Base-by-base conservation (phyloP, 2,797 vertebrate species). In the Pygocentrus nattereri region DNA sequence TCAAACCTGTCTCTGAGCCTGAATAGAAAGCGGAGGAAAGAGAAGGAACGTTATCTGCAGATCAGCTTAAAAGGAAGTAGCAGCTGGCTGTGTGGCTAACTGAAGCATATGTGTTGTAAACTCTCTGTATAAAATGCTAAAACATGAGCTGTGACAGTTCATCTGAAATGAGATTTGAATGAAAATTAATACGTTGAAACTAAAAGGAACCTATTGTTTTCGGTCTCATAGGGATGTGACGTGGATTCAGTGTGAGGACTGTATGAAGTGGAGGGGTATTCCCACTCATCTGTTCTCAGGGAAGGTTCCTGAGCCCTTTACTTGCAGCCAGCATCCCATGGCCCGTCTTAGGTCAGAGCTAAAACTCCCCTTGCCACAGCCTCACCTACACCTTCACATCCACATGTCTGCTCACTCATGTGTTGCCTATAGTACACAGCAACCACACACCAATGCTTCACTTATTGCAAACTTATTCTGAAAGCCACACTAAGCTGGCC, bases 241-340 rank as follows among this genome's bases (percentile, higher is more conserved):
- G 0, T 95, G 93, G 95, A 86, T 96, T 79, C 94, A 95, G 81
- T 95, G 94, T 92, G 95, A 95, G 79, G 94, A 95, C 1, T 96
- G 95, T 90, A 91, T 96, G 79, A 96, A 96, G 84, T 96, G 95
- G 94, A 91, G 94, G 74, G 94, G 92, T 5, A 84, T 96, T 72
- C 90, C 93, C 6, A 77, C 80, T 30, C 78, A 80, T 16, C 83
- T 91, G 83, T 95, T 94, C 74, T 84, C 81, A 44, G 80, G 83
- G 12, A 88, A 59, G 0, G 47, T 90, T 76, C 95, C 94, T 75
- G 93, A 95, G 75, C 92, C 82, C 78, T 96, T 94, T 93, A 92
- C 87, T 86, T 96, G 95, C 90, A 90, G 85, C 77, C 93, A 93
- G 85, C 94, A 95, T 84, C 93, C 94, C 18, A 90, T 93, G 71